Base-by-base conservation (phyloP, 2,797 vertebrate genomes). In the Rhyacichthys aspro region DNA sequence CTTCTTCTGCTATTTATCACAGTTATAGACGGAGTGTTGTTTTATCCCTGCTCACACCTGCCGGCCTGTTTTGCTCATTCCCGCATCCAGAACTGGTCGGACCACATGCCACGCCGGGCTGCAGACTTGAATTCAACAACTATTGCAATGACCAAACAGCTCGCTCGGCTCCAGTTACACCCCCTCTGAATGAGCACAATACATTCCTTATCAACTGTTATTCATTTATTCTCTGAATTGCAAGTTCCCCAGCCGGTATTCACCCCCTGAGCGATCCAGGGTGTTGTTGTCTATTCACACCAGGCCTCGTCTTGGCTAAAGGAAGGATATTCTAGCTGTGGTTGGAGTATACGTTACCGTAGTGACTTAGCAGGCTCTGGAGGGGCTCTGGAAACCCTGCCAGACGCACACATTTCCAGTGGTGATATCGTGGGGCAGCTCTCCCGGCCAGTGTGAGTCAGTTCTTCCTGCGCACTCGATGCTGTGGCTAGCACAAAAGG, bases 371-470 rank as follows among this genome's bases (percentile, higher is more conserved):
- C 47, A 41, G 41, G 44, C 75, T 72, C 64, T 54, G 62, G 56
- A 67, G 64, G 61, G 74, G 67, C 74, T 77, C 48, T 67, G 55
- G 61, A 76, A 73, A 61, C 59, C 28, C 39, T 49, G 64, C 72
- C 78, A 72, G 69, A 39, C 63, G 3, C 65, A 59, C 67, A 76
- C 16, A 78, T 81, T 69, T 58, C 61, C 62, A 80, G 59, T 43
- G 61, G 74, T 74, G 65, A 73, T 55, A 66, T 54, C 11, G 33
- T 59, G 64, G 55, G 53, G 60, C 16, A 67, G 54, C 67, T 83
- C 82, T 82, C 78, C 76, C 63, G 78, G 78, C 83, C 7, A 72
- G 79, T 14, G 50, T 82, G 84, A 89, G 81, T 88, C 81, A 85
- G 50, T 81, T 65, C 71, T 82, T 83, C 82, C 81, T 76, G 50